These are phyloP conservation scores for Poecilobothrus nobilitatus DNA, from an alignment of 2,888 invertebrate genomes.

Conservation along the genomic window DNA sequence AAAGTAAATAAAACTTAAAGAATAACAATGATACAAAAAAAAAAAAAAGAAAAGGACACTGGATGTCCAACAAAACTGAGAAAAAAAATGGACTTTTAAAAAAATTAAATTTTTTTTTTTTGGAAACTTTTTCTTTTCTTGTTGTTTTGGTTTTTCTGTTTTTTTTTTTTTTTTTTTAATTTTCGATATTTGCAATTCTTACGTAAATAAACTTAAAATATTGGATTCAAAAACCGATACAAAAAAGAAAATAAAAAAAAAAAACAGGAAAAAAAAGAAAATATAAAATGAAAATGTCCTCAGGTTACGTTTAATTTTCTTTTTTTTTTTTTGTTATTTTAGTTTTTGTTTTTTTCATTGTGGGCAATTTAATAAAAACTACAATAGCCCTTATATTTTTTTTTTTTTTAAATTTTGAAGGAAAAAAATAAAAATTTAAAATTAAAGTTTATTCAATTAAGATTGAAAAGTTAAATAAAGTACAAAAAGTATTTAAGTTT, in stretches of 20 bases:
- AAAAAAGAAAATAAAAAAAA: not conserved
- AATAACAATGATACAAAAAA: not conserved
- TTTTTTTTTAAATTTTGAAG: too few relatives aligned
- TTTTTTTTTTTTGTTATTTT: not conserved
- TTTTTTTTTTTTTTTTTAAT: too few relatives aligned
- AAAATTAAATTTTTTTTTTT: not conserved
- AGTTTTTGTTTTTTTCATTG: too few relatives aligned
- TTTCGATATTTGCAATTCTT: not conserved
- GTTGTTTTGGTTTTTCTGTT: too few relatives aligned
- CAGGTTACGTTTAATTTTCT: not conserved
- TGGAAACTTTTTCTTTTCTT: not conserved
- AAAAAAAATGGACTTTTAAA: not conserved
- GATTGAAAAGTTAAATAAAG: too few relatives aligned
- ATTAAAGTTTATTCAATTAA: too few relatives aligned
- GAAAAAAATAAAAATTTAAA: too few relatives aligned
- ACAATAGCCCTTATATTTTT: too few relatives aligned
- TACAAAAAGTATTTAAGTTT: too few relatives aligned
- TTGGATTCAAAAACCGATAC: not conserved
- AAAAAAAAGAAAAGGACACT: not conserved
- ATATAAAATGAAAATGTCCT: not conserved
- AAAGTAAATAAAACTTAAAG: slow-evolving; percentile 6
- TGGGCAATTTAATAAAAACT: too few relatives aligned
- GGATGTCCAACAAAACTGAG: not conserved
- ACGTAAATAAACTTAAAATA: slow-evolving; percentile 1
- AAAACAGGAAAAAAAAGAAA: too few relatives aligned